phyloP scores from a whole-genome alignment of 2,113 vertebrate genomes.

The Dasyprocta punctata region DNA sequence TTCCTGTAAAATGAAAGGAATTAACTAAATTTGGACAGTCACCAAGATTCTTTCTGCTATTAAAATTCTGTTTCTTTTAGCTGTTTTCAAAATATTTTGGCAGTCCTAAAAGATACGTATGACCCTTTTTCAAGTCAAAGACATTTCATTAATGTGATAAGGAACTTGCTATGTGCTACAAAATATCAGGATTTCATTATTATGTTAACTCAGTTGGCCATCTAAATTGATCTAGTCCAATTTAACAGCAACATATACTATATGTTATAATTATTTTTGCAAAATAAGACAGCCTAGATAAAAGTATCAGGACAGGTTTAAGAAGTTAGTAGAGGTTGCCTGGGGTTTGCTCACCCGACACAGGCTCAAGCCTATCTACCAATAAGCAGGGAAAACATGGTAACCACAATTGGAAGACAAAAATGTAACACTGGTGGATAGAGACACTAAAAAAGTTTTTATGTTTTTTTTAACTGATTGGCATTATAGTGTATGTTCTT shows the following conservation, averaged over 20 bases:
- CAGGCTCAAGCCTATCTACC: neutral
- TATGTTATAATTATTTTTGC: neutral
- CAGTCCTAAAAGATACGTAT: neutral
- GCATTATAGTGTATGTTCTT: neutral
- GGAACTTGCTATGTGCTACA: neutral
- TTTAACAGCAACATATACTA: neutral
- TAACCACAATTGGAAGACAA: slow-evolving; percentile 16
- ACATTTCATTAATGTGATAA: neutral
- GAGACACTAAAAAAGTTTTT: neutral
- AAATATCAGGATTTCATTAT: neutral
- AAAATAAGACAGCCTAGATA: slow-evolving; percentile 18
- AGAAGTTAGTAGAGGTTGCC: neutral
- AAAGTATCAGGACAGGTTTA: neutral
- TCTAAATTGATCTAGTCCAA: slow-evolving; percentile 4
- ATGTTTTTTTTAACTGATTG: neutral
- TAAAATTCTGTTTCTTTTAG: slow-evolving; percentile 20
- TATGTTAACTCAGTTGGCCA: slow-evolving; percentile 15
- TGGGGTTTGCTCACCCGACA: neutral
- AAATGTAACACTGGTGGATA: neutral
- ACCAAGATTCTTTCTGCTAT: slow-evolving; percentile 6
- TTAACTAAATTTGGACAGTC: slow-evolving; percentile 22
- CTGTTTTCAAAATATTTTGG: slow-evolving; percentile 23
- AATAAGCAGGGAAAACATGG: neutral
- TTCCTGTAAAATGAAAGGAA: neutral
- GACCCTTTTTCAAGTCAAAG: neutral